Conservation (phyloP, 1,140 invertebrate species). For the Drosophila baimaii region DNA sequence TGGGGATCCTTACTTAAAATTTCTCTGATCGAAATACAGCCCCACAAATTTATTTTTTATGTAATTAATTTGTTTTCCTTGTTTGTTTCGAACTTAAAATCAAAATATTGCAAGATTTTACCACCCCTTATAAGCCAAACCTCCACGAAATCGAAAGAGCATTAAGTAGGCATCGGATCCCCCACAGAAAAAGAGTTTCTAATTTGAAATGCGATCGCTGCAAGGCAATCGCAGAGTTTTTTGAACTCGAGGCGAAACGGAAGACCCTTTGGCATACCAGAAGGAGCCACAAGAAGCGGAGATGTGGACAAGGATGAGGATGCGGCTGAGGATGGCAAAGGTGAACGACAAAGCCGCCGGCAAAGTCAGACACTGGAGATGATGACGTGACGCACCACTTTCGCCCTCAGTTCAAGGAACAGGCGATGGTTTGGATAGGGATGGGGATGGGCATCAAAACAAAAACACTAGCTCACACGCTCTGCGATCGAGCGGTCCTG, state of each 20-base stretch:
- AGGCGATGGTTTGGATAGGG: constrained; percentile 33
- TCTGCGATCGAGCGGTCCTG: constrained; percentile 33
- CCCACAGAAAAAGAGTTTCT: constrained; percentile 42
- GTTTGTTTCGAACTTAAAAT: neutral
- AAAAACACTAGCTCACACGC: constrained; percentile 52
- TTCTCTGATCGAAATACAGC: neutral
- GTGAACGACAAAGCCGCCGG: constrained; percentile 62
- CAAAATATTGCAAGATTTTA: neutral
- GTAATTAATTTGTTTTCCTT: neutral
- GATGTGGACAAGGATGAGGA: constrained; percentile 17
- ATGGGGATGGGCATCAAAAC: constrained; percentile 37
- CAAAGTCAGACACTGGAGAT: constrained; percentile 60
- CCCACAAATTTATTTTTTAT: neutral
- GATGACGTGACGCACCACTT: constrained; percentile 69
- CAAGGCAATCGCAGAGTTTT: constrained; percentile 65
- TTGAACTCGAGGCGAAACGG: constrained; percentile 58
- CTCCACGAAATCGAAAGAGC: constrained; percentile 23
- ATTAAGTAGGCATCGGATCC: constrained; percentile 34
- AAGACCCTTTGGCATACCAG: constrained; percentile 48
- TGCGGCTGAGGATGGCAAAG: constrained; percentile 37
- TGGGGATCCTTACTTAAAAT: neutral
- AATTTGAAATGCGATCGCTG: constrained; percentile 67
- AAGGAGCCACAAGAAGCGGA: constrained; percentile 33
- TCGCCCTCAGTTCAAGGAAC: constrained; percentile 76
- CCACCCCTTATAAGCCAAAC: neutral